phyloP scores from a whole-genome alignment of 2,113 vertebrate genomes.

The Bagarius yarrelli region DNA sequence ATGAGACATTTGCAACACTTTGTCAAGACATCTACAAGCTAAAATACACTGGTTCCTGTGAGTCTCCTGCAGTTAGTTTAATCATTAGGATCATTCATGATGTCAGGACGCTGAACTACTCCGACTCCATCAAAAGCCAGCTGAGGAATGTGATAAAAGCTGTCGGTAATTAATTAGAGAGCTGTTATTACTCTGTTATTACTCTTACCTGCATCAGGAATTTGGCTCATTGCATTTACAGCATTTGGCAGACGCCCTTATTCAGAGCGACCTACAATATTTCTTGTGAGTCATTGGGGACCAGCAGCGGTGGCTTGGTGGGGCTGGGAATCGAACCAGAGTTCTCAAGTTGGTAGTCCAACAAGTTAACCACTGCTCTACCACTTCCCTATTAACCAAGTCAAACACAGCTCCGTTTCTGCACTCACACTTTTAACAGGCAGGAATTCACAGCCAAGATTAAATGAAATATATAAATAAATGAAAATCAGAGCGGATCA shows the following conservation, averaged over 20 bases:
- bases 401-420: conserved; percentile 1
- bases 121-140: not conserved
- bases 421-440: not conserved
- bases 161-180: not conserved
- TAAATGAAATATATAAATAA: too few species aligned
- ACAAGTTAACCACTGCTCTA: too few species aligned
- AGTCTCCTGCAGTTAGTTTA: not conserved
- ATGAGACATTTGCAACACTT: not conserved
- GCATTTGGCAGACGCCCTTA: too few species aligned
- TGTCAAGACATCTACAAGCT: not conserved
- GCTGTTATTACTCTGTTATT: not conserved
- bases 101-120: not conserved
- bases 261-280: too few species aligned
- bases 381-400: not conserved
- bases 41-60: not conserved
- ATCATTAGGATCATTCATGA: not conserved
- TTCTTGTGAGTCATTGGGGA: too few species aligned
- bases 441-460: not conserved
- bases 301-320: too few species aligned
- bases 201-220: not conserved
- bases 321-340: too few species aligned
- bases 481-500: not conserved
- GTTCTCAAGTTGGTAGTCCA: too few species aligned
- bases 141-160: not conserved
- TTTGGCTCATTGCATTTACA: not conserved